Evolutionary conservation across 1,140 invertebrate genomes (phyloP).

Genomic region (Eurytemora carolleeae): DNA sequence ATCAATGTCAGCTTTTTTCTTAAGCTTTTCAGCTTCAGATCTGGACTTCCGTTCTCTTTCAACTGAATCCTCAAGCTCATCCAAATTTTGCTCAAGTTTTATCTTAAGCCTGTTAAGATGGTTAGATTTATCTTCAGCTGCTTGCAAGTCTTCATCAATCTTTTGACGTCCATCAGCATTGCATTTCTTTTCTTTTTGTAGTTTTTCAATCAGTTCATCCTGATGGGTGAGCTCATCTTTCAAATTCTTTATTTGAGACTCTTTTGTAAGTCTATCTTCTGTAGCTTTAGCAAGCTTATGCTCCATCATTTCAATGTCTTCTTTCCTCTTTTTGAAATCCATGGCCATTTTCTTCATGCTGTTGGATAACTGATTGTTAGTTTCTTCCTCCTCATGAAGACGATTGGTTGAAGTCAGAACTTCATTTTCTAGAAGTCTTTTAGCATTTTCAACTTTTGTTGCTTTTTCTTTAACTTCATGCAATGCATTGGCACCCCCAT

Average conservation of each 20-base stretch:
- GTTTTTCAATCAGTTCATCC: conserved; percentile 60
- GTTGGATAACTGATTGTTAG: conserved; percentile 50
- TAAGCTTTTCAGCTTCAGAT: conserved; percentile 92
- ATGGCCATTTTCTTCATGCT: conserved; percentile 54
- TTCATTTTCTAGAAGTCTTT: conserved; percentile 9
- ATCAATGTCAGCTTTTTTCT: conserved; percentile 91
- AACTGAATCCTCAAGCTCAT: conserved; percentile 89
- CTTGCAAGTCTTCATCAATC: conserved; percentile 28
- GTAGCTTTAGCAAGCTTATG: conserved; percentile 24
- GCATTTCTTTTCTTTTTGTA: conserved; percentile 40
- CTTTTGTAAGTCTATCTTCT: conserved; percentile 56
- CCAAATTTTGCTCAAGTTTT: conserved; percentile 91
- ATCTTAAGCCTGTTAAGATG: conserved; percentile 89
- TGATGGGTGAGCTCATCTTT: conserved; percentile 98
- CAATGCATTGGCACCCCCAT: conserved; percentile 26
- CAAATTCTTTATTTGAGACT: conserved; percentile 95
- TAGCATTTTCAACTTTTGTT: conserved; percentile 7
- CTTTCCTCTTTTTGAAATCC: conserved; percentile 47
- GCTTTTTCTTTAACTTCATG: conserved; percentile 6
- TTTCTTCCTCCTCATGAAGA: conserved; percentile 45
- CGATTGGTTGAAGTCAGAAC: background rate
- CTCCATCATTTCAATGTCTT: conserved; percentile 58
- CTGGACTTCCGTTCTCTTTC: conserved; percentile 98
- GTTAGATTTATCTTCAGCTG: conserved; percentile 33
- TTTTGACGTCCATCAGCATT: conserved; percentile 40